phyloP scores from a whole-genome alignment of 2,113 vertebrate species.

The Panthera leo region DNA sequence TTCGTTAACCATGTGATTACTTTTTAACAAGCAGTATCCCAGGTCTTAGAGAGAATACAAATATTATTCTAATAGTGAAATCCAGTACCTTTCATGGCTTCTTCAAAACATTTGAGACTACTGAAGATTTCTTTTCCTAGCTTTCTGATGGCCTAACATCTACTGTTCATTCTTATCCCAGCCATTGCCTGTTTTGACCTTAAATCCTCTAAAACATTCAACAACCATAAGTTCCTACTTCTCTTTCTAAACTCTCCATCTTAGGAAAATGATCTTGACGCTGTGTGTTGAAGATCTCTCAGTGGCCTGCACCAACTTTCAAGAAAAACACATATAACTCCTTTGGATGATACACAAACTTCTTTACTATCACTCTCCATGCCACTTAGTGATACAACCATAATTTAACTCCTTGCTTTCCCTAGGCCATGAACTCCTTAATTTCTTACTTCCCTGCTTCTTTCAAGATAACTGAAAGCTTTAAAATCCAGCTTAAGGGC shows the following conservation, averaged over 20 bases:
- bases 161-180: neutral
- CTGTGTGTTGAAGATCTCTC: neutral
- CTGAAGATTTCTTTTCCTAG: neutral
- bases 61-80: neutral
- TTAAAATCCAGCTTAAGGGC: neutral
- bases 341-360: neutral
- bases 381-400: rapidly evolving
- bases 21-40: neutral
- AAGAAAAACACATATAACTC: neutral
- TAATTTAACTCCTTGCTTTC: neutral
- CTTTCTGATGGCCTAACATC: neutral
- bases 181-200: neutral
- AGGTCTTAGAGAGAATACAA: neutral
- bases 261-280: neutral
- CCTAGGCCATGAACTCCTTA: neutral
- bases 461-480: neutral
- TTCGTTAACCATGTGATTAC: neutral
- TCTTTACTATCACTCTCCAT: neutral
- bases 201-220: neutral
- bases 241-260: neutral
- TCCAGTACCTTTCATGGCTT: neutral
- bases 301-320: neutral
- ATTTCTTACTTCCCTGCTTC: neutral
- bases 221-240: neutral
- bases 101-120: neutral